Base-by-base conservation (phyloP, 2,888 invertebrate genomes). In the Himalopsyche anomala region DNA sequence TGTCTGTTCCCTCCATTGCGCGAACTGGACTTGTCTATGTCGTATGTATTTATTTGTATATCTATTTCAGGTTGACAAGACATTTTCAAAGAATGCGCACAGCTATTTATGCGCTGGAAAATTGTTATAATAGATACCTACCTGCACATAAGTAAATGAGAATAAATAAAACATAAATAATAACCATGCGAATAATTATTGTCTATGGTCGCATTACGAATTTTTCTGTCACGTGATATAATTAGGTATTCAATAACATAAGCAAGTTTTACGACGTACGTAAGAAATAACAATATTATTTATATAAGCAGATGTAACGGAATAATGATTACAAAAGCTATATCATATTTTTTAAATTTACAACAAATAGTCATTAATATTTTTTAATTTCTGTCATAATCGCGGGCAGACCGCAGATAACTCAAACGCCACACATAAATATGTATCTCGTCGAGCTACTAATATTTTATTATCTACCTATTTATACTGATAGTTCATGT, bases 51-150 rank as follows among this genome's bases (percentile, higher is more conserved):
- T 62, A 62, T 62, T 62, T 62, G 19, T 62, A 62, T 62, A 62
- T 62, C 62, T 62, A 62, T 62, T 62, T 62, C 19, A 62, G 62
- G 62, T 62, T 62, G 62, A 62, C 62, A 62, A 62, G 62, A 62
- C 62, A 62, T 62, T 62, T 62, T 62, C 62, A 62, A 19, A 62
- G 62, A 62, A 62, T 62, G 62, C 62, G n/a, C 62, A 28, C 62
- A 19, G 62, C 62, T 62, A 62, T 62, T 62, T 19, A 62, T 19
- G 11, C 19, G 62, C 28, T 11, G 62, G 6, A 19, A 28, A 51
- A 62, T 19, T 62, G 19, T 19, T 62, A 62, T 62, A n/a, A 19
- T 62, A 62, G 19, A 62, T 62, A 55, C 5, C 5, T 54, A 62
- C 62, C 62, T 62, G 11, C 28, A 62, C 8, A 28, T 12, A 62